Evolutionary conservation across 2,113 vertebrate species (phyloP).

Genomic region (Hyla sarda): DNA sequence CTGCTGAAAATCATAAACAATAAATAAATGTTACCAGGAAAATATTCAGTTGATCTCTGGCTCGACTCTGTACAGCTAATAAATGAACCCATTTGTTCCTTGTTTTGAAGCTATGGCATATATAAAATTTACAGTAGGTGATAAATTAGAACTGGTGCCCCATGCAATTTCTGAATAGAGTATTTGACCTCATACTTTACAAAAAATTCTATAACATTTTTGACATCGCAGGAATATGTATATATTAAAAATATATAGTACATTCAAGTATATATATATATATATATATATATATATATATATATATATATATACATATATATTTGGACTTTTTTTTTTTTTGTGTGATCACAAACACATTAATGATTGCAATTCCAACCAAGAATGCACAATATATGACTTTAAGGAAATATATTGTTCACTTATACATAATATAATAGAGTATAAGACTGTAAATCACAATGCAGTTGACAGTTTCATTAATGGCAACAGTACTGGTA

Average conservation of each 20-base stretch:
- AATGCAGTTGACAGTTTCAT: slow-evolving; percentile 8
- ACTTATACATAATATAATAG: not conserved
- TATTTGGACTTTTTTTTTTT: too few species aligned
- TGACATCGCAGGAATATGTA: slow-evolving; percentile 21
- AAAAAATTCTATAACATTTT: slow-evolving; percentile 18
- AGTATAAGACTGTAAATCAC: not conserved
- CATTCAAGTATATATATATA: not conserved
- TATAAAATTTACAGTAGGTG: slow-evolving; percentile 55
- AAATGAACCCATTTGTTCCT: slow-evolving; percentile 44
- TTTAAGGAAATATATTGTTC: not conserved
- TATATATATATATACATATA: too few species aligned
- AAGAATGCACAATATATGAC: not conserved
- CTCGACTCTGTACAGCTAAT: slow-evolving; percentile 51
- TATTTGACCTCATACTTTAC: slow-evolving; percentile 11
- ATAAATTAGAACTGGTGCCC: slow-evolving; percentile 40
- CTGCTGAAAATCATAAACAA: slow-evolving; percentile 49
- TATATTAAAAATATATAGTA: slow-evolving; percentile 10
- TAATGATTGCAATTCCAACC: not conserved
- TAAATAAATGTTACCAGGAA: slow-evolving; percentile 36
- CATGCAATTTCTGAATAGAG: slow-evolving; percentile 39
- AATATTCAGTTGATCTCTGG: slow-evolving; percentile 28
- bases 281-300: not conserved
- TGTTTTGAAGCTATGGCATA: slow-evolving; percentile 33
- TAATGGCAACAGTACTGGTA: not conserved
- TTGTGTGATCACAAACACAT: not conserved